A percentile compares a stretch with the other conserved stretches of the same genome.
Conservation (phyloP, 2,113 vertebrate genomes). For the Typhlomys cinereus region DNA sequence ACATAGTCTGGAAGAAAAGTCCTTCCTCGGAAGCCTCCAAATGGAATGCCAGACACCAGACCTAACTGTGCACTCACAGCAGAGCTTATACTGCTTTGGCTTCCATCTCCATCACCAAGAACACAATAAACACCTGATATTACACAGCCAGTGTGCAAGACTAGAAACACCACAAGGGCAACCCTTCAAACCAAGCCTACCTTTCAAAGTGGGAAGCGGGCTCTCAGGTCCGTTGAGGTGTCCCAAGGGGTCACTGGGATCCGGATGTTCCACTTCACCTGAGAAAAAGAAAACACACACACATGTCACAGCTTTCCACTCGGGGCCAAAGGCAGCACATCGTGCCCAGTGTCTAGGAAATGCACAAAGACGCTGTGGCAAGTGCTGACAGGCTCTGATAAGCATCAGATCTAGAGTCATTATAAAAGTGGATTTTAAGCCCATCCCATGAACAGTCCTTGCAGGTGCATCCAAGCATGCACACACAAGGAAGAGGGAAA, state of each 20-base stretch:
- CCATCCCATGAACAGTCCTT: background rate
- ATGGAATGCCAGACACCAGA: background rate
- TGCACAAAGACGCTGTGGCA: accelerated
- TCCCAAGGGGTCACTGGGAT: slow-evolving; percentile 85
- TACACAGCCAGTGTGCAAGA: no score
- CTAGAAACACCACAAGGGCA: background rate
- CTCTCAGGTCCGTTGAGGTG: slow-evolving; percentile 85
- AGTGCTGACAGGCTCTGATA: background rate
- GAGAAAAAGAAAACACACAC: slow-evolving; percentile 39
- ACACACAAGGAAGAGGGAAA: background rate
- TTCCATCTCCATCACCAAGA: background rate
- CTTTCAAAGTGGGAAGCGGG: slow-evolving; percentile 89
- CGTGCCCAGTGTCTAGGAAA: background rate
- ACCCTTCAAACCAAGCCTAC: slow-evolving; percentile 75
- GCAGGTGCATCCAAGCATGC: background rate
- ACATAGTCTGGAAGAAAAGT: background rate
- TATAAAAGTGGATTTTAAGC: background rate
- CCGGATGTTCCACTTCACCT: slow-evolving; percentile 86
- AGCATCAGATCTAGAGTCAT: accelerated
- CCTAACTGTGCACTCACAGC: accelerated
- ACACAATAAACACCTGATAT: no score
- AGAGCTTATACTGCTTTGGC: no score
- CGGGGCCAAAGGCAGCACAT: background rate
- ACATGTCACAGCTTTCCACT: background rate
- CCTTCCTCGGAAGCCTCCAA: no score